Conservation (phyloP, 2,113 vertebrate species). For the Kryptolebias marmoratus region DNA sequence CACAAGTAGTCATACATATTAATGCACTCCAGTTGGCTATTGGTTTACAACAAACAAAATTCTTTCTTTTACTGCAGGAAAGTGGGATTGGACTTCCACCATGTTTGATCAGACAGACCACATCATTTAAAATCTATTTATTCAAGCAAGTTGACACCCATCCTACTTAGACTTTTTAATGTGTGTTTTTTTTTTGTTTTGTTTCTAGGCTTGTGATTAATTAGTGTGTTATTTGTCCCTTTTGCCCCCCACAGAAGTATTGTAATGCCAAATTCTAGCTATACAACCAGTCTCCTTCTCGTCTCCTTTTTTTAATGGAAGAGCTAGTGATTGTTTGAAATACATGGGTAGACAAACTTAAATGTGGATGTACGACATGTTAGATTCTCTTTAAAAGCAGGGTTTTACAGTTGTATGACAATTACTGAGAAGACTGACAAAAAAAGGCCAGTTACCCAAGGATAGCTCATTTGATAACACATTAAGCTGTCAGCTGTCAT, state of each 20-base stretch:
- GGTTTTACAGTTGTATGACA: constrained; percentile 21
- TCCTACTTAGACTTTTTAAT: constrained; percentile 40
- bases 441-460: constrained; percentile 2
- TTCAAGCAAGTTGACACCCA: constrained; percentile 57
- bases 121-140: constrained; percentile 61
- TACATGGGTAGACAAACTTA: constrained; percentile 4
- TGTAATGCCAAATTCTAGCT: constrained; percentile 7
- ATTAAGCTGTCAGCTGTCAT: constrained; percentile 15
- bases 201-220: constrained; percentile 24
- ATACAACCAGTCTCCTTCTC: constrained; percentile 20
- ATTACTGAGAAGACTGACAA: constrained; percentile 25
- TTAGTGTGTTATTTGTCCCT: constrained; percentile 25
- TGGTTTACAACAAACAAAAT: constrained; percentile 46
- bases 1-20: constrained; percentile 58
- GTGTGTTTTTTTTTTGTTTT: background rate
- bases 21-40: constrained; percentile 48
- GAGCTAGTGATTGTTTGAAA: constrained; percentile 24
- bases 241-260: constrained; percentile 26
- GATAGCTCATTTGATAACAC: constrained; percentile 9
- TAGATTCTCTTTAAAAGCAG: background rate
- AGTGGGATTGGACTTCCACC: constrained; percentile 50
- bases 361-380: background rate
- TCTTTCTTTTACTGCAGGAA: constrained; percentile 32
- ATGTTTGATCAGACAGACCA: constrained; percentile 39
- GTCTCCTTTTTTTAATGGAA: constrained; percentile 19